These are phyloP conservation scores for Meteorus cinctellus DNA, from an alignment of 2,888 invertebrate species.

Conservation along the genomic window DNA sequence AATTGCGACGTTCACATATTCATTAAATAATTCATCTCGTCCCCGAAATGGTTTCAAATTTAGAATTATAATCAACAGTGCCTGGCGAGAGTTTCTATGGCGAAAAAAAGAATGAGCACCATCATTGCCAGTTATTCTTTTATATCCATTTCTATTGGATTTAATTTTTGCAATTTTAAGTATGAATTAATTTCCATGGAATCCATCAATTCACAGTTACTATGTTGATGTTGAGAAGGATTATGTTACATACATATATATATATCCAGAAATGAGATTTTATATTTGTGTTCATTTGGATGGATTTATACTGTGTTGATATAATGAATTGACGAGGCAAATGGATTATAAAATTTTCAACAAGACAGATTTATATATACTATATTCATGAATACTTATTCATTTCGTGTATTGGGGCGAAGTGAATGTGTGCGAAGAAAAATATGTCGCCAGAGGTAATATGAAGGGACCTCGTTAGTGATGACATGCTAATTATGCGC, in stretches of 20 bases:
- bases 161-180: conserved; percentile 8
- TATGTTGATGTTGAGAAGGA: not conserved
- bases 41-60: too few species aligned
- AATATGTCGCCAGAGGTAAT: conserved; percentile 24
- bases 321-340: not conserved
- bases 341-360: conserved; percentile 52
- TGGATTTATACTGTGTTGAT: not conserved
- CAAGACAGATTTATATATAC: too few species aligned
- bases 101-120: conserved; percentile 20
- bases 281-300: too few species aligned
- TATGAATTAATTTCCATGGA: conserved; percentile 7
- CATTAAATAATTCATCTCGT: not conserved
- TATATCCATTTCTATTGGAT: conserved; percentile 19
- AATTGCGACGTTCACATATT: not conserved
- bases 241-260: not conserved
- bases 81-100: conserved; percentile 22
- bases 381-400: not conserved
- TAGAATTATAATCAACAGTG: not conserved
- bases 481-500: conserved; percentile 64
- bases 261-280: too few species aligned
- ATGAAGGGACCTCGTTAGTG: conserved; percentile 65
- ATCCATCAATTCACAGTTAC: not conserved
- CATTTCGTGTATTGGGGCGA: conserved; percentile 58
- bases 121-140: conserved; percentile 21
- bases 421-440: conserved; percentile 47